phyloP scores from a whole-genome alignment of 2,797 vertebrate genomes.

The Amniataba percoides region DNA sequence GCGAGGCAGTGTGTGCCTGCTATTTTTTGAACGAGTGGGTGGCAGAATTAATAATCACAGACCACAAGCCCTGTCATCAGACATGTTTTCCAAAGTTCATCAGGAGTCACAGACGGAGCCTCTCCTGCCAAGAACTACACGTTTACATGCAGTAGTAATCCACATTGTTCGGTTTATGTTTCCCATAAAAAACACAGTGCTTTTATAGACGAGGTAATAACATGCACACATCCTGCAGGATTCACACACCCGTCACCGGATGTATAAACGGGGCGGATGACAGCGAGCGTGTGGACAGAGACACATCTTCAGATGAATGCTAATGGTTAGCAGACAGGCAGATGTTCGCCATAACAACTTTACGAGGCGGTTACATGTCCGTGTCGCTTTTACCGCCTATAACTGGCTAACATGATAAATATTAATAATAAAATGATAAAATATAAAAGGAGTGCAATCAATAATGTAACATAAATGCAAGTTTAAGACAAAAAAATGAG shows the following conservation, averaged over 20 bases:
- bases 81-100: neutral
- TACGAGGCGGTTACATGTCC: no score
- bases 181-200: neutral
- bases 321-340: neutral
- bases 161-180: neutral
- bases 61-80: neutral
- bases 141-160: neutral
- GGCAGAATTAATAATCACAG: conserved; percentile 13
- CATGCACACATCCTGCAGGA: neutral
- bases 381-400: neutral
- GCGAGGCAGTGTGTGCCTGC: neutral
- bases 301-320: neutral
- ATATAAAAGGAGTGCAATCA: neutral
- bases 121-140: neutral
- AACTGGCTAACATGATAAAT: no score
- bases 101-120: neutral
- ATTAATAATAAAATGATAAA: neutral
- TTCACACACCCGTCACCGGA: neutral
- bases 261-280: neutral
- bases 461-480: neutral
- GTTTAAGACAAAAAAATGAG: neutral
- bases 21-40: neutral
- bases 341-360: neutral
- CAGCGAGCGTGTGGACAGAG: neutral
- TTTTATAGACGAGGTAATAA: neutral